These are phyloP conservation scores for Acromyrmex charruanus DNA, from an alignment of 1,140 invertebrate species.

Conservation along the genomic window DNA sequence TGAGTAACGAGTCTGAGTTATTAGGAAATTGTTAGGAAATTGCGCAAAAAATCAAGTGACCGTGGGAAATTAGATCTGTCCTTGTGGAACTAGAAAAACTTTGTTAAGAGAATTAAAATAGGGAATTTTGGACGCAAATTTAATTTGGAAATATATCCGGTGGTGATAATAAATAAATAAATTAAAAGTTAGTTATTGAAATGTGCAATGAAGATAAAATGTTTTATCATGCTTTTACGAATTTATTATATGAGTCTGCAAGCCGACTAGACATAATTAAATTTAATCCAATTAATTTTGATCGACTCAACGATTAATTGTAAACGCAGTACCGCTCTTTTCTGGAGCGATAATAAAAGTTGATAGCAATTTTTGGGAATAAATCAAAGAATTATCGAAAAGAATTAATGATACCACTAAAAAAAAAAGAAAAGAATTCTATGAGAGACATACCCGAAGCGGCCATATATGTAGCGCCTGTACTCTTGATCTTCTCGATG, in stretches of 20 bases:
- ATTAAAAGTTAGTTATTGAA: neutral
- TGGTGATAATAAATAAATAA: neutral
- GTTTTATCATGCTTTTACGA: neutral
- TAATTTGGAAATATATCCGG: neutral
- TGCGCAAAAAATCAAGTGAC: neutral
- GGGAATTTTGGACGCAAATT: neutral
- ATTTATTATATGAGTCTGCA: no score
- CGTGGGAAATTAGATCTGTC: constrained; percentile 27
- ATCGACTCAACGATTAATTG: constrained; percentile 1
- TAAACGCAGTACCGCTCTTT: neutral
- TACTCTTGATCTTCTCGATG: constrained; percentile 99
- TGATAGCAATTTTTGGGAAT: neutral
- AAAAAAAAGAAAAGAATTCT: neutral
- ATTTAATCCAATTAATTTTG: constrained; percentile 25
- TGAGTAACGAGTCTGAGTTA: constrained; percentile 9
- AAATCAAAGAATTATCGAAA: neutral
- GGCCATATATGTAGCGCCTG: constrained; percentile 98
- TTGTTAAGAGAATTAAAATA: neutral
- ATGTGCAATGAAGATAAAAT: neutral
- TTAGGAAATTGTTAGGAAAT: constrained; percentile 32
- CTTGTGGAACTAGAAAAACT: neutral
- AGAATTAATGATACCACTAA: neutral
- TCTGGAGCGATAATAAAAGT: neutral
- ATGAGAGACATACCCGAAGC: constrained; percentile 91
- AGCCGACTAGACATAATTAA: neutral